These are phyloP conservation scores for Caenorhabditis tropicalis DNA, from an alignment of 1,140 invertebrate species.

Conservation along the genomic window DNA sequence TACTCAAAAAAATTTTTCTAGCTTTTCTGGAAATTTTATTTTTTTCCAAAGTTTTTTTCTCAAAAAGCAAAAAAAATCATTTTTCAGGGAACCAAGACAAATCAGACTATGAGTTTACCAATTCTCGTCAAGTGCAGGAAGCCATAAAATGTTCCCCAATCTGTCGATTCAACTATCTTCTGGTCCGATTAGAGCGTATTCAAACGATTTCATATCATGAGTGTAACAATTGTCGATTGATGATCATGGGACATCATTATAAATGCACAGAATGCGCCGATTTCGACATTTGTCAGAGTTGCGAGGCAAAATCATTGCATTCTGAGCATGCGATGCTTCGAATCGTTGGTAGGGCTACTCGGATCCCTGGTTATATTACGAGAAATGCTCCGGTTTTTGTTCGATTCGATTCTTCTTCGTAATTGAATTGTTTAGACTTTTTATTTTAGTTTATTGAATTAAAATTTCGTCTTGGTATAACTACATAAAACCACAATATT, in stretches of 20 bases:
- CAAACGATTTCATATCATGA: neutral
- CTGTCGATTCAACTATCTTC: neutral
- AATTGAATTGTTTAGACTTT: no score
- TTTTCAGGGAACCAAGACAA: neutral
- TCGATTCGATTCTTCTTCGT: no score
- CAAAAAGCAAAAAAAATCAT: neutral
- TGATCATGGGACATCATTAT: neutral
- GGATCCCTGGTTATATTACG: neutral
- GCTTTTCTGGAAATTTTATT: no score
- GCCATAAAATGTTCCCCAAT: neutral
- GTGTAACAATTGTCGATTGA: neutral
- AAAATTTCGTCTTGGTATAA: no score
- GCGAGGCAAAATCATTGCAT: neutral
- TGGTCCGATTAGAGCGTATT: neutral
- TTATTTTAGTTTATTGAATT: no score
- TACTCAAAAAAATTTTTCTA: no score
- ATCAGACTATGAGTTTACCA: neutral
- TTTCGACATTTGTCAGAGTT: neutral
- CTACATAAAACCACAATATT: no score
- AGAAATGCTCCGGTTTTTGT: neutral
- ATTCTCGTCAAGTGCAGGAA: neutral
- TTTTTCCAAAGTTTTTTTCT: neutral
- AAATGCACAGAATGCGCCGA: neutral
- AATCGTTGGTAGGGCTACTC: neutral
- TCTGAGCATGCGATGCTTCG: neutral